Percentiles rank a stretch among this genome's conserved stretches.
phyloP scores from a whole-genome alignment of 2,113 vertebrate species.

The Atractosteus spatula region DNA sequence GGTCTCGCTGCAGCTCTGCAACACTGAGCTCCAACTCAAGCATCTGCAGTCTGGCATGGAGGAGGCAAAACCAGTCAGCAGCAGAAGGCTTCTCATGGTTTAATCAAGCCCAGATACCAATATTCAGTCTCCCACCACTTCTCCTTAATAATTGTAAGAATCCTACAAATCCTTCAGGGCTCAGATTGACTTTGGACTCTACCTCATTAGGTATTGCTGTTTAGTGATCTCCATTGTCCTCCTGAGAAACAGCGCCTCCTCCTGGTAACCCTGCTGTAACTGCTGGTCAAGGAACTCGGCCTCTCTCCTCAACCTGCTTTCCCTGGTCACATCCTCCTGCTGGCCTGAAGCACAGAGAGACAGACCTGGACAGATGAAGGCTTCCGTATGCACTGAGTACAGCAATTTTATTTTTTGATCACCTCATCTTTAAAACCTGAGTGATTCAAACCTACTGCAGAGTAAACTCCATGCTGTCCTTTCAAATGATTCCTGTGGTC shows the following conservation, averaged over 20 bases:
- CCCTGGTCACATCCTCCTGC: too few relatives aligned
- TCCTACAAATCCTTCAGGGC: neutral
- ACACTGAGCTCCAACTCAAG: constrained; percentile 23
- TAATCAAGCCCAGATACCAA: neutral
- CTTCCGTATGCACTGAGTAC: too few relatives aligned
- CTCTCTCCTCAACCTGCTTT: too few relatives aligned
- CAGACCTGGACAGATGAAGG: too few relatives aligned
- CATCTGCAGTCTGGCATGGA: constrained; percentile 13
- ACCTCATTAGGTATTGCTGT: constrained; percentile 1
- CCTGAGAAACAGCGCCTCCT: constrained; percentile 5
- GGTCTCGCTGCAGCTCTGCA: constrained; percentile 12
- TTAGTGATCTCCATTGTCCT: neutral
- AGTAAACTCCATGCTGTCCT: too few relatives aligned
- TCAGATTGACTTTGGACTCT: neutral
- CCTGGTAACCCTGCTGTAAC: constrained; percentile 6
- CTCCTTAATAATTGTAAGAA: neutral
- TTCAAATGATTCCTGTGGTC: too few relatives aligned
- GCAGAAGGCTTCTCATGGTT: neutral
- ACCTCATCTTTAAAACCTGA: too few relatives aligned
- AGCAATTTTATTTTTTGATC: too few relatives aligned
- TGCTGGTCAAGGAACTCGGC: too few relatives aligned
- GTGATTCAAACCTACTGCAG: too few relatives aligned
- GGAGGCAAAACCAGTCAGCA: neutral
- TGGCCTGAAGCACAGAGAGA: too few relatives aligned
- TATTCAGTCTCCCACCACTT: neutral